Percentiles rank a stretch among this genome's conserved stretches.
Conservation (phyloP, 2,113 vertebrate species). For the Sisor rabdophorus region DNA sequence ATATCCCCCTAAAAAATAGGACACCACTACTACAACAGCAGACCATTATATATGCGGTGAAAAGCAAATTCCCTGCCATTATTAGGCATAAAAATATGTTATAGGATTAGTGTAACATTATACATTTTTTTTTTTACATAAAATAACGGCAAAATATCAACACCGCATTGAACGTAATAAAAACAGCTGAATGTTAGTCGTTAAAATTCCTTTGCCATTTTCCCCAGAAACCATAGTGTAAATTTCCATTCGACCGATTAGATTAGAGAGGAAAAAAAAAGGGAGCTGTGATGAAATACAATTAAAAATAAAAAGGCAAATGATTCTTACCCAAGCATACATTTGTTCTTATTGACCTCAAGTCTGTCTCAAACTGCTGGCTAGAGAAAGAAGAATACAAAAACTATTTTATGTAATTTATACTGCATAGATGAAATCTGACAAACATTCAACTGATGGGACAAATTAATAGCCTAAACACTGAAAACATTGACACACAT, state of each 20-base stretch:
- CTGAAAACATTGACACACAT: neutral
- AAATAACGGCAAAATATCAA: too few species aligned
- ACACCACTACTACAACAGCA: too few species aligned
- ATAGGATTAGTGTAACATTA: too few species aligned
- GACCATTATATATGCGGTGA: too few species aligned
- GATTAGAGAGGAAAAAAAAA: neutral
- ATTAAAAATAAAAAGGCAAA: neutral
- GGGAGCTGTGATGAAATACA: neutral
- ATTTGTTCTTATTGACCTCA: conserved; percentile 1
- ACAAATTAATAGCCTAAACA: neutral
- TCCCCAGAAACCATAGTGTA: neutral
- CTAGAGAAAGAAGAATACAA: conserved; percentile 4
- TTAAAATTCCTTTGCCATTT: neutral
- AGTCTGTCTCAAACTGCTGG: conserved; percentile 9
- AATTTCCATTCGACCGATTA: neutral
- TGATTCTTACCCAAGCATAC: conserved; percentile 35
- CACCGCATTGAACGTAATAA: too few species aligned
- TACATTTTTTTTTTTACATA: too few species aligned
- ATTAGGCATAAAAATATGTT: too few species aligned
- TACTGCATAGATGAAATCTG: neutral
- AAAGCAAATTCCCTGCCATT: too few species aligned
- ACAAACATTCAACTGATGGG: neutral
- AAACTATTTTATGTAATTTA: neutral
- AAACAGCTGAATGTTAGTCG: neutral
- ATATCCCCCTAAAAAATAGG: too few species aligned